Percentiles rank a stretch among this genome's conserved stretches.
phyloP scores from a whole-genome alignment of 2,888 invertebrate species.

The Rugalucina vietnamica region DNA sequence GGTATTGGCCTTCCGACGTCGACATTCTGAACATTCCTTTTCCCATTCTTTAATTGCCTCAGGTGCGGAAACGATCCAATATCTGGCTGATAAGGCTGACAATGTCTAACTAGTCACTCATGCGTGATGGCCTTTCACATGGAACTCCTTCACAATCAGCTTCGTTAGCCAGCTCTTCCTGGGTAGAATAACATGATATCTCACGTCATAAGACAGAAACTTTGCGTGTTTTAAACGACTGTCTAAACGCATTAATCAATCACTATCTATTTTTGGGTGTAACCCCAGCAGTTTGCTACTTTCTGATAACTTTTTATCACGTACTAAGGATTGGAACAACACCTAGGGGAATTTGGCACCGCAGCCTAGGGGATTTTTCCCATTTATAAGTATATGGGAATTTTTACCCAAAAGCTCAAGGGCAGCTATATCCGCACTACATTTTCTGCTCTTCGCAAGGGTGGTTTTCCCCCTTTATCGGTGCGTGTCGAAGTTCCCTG shows the following conservation, averaged over 20 bases:
- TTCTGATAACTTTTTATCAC: constrained; percentile 31
- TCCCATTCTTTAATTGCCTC: constrained; percentile 55
- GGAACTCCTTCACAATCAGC: constrained; percentile 49
- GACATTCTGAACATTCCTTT: constrained; percentile 36
- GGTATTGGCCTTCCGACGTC: constrained; percentile 23
- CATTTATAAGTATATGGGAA: too few species aligned
- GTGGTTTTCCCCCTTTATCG: neutral
- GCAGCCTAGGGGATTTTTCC: too few species aligned
- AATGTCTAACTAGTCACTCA: constrained; percentile 48
- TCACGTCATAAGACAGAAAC: constrained; percentile 39
- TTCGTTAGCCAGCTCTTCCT: constrained; percentile 39
- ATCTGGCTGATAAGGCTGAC: constrained; percentile 34
- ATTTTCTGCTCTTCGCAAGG: too few species aligned
- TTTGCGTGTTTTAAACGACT: constrained; percentile 34
- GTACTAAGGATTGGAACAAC: too few species aligned
- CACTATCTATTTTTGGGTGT: constrained; percentile 36
- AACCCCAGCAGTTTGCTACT: constrained; percentile 14
- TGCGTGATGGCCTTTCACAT: constrained; percentile 39
- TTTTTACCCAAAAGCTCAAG: too few species aligned
- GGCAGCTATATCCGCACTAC: too few species aligned
- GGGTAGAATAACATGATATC: constrained; percentile 54
- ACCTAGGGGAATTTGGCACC: too few species aligned
- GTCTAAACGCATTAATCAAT: constrained; percentile 32
- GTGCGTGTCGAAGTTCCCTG: too few species aligned
- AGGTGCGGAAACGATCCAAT: constrained; percentile 50